Evolutionary conservation across 2,888 invertebrate genomes (phyloP).

Genomic region (Drosophila rellima): DNA sequence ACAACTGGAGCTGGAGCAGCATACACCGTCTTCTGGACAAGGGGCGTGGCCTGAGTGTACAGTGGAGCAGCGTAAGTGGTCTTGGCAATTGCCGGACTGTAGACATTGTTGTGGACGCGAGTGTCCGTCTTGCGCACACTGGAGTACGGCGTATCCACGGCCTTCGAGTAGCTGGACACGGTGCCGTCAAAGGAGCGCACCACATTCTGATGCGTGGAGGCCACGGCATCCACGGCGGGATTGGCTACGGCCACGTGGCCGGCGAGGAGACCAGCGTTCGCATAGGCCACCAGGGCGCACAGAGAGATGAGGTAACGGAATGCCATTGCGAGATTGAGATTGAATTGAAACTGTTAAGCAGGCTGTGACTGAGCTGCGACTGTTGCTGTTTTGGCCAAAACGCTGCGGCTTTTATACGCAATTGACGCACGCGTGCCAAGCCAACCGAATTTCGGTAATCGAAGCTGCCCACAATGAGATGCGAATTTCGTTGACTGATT

Average conservation of each 20-base stretch:
- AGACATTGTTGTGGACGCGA: constrained; percentile 87
- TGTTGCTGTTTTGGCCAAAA: constrained; percentile 70
- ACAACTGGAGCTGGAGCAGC: constrained; percentile 77
- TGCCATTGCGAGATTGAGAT: constrained; percentile 68
- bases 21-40: constrained; percentile 62
- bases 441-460: constrained; percentile 37
- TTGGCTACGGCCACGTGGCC: constrained; percentile 67
- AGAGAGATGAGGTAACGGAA: constrained; percentile 87
- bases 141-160: constrained; percentile 88
- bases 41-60: constrained; percentile 70
- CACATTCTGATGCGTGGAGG: constrained; percentile 87
- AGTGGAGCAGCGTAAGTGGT: constrained; percentile 77
- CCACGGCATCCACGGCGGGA: constrained; percentile 79
- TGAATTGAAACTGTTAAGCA: constrained; percentile 28
- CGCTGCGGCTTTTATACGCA: constrained; percentile 68
- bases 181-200: constrained; percentile 87
- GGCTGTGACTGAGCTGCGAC: constrained; percentile 56
- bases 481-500: constrained; percentile 38
- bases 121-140: constrained; percentile 88
- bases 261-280: constrained; percentile 88
- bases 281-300: constrained; percentile 88
- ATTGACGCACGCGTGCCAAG: constrained; percentile 72
- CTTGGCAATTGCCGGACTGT: constrained; percentile 84
- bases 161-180: constrained; percentile 88
- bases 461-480: constrained; percentile 65